A percentile compares a stretch with the other conserved stretches of the same genome.
Conservation (phyloP, 2,888 invertebrate genomes). For the Eristalis pertinax region DNA sequence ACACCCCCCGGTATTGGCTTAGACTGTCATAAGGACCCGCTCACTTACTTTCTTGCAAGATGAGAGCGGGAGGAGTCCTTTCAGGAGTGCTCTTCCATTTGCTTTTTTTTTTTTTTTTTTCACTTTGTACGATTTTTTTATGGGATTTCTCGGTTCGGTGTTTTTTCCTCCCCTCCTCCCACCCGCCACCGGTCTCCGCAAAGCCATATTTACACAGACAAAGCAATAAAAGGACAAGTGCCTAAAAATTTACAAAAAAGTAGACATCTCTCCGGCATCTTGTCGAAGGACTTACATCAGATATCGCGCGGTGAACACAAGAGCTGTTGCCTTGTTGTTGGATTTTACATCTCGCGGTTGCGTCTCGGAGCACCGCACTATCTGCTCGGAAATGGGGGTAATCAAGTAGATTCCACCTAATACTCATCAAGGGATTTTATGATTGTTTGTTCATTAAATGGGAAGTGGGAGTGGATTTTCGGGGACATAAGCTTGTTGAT, state of each 20-base stretch:
- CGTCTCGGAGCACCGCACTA: conserved; percentile 8
- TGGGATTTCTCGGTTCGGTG: conserved; percentile 28
- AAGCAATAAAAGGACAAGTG: conserved; percentile 68
- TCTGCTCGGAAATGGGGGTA: conserved; percentile 7
- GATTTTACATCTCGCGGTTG: conserved; percentile 15
- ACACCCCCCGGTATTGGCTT: conserved; percentile 43
- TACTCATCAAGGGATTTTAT: conserved; percentile 57
- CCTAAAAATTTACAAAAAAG: conserved; percentile 61
- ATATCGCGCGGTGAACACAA: conserved; percentile 13
- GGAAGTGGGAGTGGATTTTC: conserved; percentile 46
- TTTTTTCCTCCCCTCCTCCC: not conserved
- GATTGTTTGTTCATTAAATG: conserved; percentile 55
- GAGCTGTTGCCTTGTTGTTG: not conserved
- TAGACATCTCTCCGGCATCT: conserved; percentile 10
- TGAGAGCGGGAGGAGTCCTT: conserved; percentile 59
- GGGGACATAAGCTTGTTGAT: conserved; percentile 47
- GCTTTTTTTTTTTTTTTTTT: conserved; percentile 32
- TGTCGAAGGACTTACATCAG: conserved; percentile 27
- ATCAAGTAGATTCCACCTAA: conserved; percentile 45
- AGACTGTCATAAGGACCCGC: conserved; percentile 46
- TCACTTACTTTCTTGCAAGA: conserved; percentile 26
- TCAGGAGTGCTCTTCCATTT: conserved; percentile 36
- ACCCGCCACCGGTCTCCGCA: not conserved
- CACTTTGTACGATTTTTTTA: conserved; percentile 67
- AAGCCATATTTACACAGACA: conserved; percentile 53